These are phyloP conservation scores for Eupithecia centaureata DNA, from an alignment of 2,888 invertebrate genomes.

Conservation along the genomic window DNA sequence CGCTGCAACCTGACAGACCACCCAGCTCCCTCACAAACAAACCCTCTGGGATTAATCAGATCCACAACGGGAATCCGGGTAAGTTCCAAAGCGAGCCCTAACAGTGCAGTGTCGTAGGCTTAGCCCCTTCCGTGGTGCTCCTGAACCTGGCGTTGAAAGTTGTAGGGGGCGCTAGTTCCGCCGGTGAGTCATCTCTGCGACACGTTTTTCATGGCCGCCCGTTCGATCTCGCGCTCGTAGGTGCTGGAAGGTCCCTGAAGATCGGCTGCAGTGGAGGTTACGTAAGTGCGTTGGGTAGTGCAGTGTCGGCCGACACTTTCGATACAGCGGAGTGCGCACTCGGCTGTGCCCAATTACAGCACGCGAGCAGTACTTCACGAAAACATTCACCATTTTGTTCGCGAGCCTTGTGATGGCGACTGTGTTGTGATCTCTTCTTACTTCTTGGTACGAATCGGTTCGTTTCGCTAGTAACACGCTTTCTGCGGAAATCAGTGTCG, in stretches of 20 bases:
- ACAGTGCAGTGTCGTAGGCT: conserved; percentile 65
- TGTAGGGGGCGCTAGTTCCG: conserved; percentile 74
- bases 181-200: conserved; percentile 82
- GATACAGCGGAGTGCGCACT: conserved; percentile 65
- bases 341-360: conserved; percentile 72
- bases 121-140: conserved; percentile 59
- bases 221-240: conserved; percentile 65
- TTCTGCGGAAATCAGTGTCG: conserved; percentile 49
- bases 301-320: conserved; percentile 75
- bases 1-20: conserved; percentile 77
- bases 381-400: conserved; percentile 81
- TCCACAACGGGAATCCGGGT: conserved; percentile 68
- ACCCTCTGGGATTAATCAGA: conserved; percentile 57
- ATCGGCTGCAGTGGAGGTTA: conserved; percentile 75
- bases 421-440: conserved; percentile 53
- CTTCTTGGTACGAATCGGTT: conserved; percentile 54
- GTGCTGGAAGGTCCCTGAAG: conserved; percentile 57
- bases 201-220: conserved; percentile 80
- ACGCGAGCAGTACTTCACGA: conserved; percentile 77
- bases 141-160: conserved; percentile 52
- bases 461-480: conserved; percentile 40
- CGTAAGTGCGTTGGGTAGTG: conserved; percentile 75
- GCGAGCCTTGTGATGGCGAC: conserved; percentile 64
- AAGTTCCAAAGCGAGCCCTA: conserved; percentile 61
- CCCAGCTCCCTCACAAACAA: conserved; percentile 66